A percentile compares a stretch with the other conserved stretches of the same genome.
These are phyloP conservation scores for Murina feae DNA, from an alignment of 2,113 vertebrate genomes.

Conservation along the genomic window DNA sequence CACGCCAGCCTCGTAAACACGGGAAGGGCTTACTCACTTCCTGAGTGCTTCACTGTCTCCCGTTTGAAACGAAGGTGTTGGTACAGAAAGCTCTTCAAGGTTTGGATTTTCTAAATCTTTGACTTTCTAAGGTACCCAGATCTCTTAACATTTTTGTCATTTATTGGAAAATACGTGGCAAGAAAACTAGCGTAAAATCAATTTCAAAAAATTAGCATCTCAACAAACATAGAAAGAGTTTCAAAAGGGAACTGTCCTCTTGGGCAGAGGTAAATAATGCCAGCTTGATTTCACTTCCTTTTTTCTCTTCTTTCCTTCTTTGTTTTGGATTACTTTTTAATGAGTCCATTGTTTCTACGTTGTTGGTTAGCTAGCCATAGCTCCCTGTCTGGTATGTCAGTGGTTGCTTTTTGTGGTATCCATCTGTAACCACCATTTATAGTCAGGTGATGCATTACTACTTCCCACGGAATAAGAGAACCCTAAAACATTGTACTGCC, in stretches of 20 bases:
- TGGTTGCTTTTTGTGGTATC: background rate
- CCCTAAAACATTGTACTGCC: no score
- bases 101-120: background rate
- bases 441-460: background rate
- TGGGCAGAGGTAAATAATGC: fast-evolving
- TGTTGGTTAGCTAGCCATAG: background rate
- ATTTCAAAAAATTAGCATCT: background rate
- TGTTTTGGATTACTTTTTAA: background rate
- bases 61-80: background rate
- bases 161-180: background rate
- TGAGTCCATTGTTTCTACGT: background rate
- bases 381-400: background rate
- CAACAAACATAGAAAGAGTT: background rate
- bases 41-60: background rate
- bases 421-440: background rate
- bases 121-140: background rate
- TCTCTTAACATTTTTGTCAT: background rate
- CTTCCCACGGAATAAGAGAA: background rate
- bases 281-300: background rate
- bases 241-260: background rate
- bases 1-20: fast-evolving
- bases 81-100: background rate
- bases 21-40: background rate
- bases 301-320: background rate
- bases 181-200: background rate